Evolutionary conservation across 2,797 vertebrate species (phyloP).

Genomic region (Danio aesculapii): DNA sequence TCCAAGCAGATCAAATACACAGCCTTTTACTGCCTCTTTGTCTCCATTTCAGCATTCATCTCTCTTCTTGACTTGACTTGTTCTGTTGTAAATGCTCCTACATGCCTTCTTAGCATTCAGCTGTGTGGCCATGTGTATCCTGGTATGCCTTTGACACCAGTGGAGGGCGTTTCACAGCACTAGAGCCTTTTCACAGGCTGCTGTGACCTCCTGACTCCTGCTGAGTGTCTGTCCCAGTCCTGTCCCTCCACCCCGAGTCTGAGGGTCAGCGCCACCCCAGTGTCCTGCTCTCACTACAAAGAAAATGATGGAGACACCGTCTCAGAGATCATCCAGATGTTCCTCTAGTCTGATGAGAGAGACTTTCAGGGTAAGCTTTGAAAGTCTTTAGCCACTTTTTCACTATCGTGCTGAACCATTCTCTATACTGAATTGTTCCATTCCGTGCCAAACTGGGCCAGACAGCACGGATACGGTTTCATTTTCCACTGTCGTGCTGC

Average conservation of each 20-base stretch:
- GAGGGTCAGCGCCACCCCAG: conserved; percentile 16
- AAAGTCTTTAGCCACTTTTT: too few species aligned
- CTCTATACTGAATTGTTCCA: too few species aligned
- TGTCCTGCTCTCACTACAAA: background rate
- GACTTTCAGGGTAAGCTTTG: background rate
- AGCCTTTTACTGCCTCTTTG: conserved; percentile 22
- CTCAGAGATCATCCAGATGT: conserved; percentile 35
- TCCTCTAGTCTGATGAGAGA: conserved; percentile 13
- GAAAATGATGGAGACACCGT: conserved; percentile 20
- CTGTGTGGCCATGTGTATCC: conserved; percentile 56
- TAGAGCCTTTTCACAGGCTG: conserved; percentile 33
- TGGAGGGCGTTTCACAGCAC: conserved; percentile 39
- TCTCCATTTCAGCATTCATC: conserved; percentile 22
- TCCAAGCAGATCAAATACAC: background rate
- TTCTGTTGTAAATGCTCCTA: conserved; percentile 55
- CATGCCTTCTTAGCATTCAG: conserved; percentile 64
- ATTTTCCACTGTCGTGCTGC: too few species aligned
- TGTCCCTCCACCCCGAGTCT: conserved; percentile 1
- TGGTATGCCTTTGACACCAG: conserved; percentile 48
- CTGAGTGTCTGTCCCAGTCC: conserved; percentile 19
- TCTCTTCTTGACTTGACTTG: conserved; percentile 27
- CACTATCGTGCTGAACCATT: too few species aligned
- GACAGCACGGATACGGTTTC: too few species aligned
- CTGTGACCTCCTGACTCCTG: conserved; percentile 51
- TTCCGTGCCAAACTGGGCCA: too few species aligned